These are phyloP conservation scores for Pachyrhynchus sulphureomaculatus DNA, from an alignment of 1,140 invertebrate species.

Conservation along the genomic window DNA sequence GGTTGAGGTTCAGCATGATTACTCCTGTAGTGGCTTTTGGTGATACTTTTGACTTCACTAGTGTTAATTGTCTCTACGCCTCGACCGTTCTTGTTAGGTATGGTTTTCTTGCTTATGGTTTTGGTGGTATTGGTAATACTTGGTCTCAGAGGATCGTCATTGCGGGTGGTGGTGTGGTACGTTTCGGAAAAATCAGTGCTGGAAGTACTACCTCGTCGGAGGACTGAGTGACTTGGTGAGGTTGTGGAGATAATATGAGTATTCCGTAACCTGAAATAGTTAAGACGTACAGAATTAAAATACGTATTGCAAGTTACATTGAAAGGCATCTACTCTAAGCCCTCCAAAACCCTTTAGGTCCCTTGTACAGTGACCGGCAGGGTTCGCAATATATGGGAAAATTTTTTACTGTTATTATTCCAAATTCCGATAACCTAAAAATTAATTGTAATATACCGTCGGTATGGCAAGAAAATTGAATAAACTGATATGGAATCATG, in stretches of 20 bases:
- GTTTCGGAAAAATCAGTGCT: conserved; percentile 72
- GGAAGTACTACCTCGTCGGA: conserved; percentile 59
- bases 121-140: conserved; percentile 68
- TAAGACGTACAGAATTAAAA: too few relatives aligned
- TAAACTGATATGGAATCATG: too few relatives aligned
- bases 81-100: conserved; percentile 62
- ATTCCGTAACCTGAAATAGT: conserved; percentile 35
- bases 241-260: conserved; percentile 30
- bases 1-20: conserved; percentile 41
- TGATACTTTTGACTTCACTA: conserved; percentile 66
- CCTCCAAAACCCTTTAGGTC: too few relatives aligned
- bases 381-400: too few relatives aligned
- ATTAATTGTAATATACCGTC: too few relatives aligned
- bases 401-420: too few relatives aligned
- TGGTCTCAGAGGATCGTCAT: conserved; percentile 63
- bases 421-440: too few relatives aligned
- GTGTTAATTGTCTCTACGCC: conserved; percentile 64
- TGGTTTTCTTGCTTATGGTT: conserved; percentile 64
- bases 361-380: too few relatives aligned
- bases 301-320: background rate
- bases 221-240: conserved; percentile 44
- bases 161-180: conserved; percentile 64
- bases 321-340: too few relatives aligned
- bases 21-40: conserved; percentile 61
- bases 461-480: too few relatives aligned